Evolutionary conservation across 1,140 invertebrate genomes (phyloP).

Genomic region (Drosophila neocordata): DNA sequence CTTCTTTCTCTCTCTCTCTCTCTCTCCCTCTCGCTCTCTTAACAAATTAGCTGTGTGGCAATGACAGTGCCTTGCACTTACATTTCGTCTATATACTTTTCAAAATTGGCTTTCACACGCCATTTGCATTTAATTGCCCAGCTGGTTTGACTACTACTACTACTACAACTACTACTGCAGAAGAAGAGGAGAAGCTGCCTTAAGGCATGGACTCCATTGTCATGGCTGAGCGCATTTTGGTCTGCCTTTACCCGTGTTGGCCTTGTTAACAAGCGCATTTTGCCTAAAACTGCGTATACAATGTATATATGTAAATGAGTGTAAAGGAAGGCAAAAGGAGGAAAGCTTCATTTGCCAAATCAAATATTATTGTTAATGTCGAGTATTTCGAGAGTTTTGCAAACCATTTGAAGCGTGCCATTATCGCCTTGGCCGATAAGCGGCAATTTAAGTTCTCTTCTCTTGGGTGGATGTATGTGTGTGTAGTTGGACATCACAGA

Average conservation of each 20-base stretch:
- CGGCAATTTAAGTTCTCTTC: constrained; percentile 40
- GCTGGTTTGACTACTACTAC: too few relatives aligned
- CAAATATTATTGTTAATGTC: constrained; percentile 72
- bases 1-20: background rate
- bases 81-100: constrained; percentile 73
- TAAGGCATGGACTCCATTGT: constrained; percentile 2
- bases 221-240: constrained; percentile 5
- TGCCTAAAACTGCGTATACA: constrained; percentile 63
- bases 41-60: constrained; percentile 71
- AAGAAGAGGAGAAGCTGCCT: background rate
- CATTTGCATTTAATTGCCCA: constrained; percentile 78
- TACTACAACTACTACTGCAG: background rate
- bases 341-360: constrained; percentile 58
- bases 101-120: constrained; percentile 78
- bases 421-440: constrained; percentile 48
- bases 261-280: constrained; percentile 71
- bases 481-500: constrained; percentile 3
- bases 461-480: too few relatives aligned
- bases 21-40: constrained; percentile 21
- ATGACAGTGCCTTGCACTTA: constrained; percentile 65
- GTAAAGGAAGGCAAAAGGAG: background rate
- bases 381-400: constrained; percentile 28
- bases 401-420: background rate
- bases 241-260: constrained; percentile 29
- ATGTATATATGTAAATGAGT: background rate